Evolutionary conservation across 1,140 invertebrate genomes (phyloP).

Genomic region (Trichomalopsis sarcophagae): DNA sequence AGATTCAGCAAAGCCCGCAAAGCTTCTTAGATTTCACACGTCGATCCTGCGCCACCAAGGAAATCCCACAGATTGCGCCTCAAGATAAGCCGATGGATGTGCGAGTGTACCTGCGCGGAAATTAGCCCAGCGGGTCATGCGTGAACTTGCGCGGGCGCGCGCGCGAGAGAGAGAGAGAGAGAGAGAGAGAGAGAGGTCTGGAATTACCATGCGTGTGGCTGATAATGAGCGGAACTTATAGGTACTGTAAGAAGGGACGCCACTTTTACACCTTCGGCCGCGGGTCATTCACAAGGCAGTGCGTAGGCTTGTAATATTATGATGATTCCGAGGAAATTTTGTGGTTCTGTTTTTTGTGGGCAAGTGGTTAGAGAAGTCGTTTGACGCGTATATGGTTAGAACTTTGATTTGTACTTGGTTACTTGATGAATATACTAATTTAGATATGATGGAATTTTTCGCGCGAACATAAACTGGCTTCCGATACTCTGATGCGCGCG

Average conservation of each 20-base stretch:
- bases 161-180: no score
- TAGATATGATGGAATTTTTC: no score
- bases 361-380: no score
- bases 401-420: no score
- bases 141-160: constrained; percentile 32
- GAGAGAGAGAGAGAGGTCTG: background rate
- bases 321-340: background rate
- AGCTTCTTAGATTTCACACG: constrained; percentile 63
- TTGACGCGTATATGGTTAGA: no score
- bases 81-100: constrained; percentile 52
- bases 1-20: constrained; percentile 26
- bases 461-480: no score
- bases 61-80: constrained; percentile 49
- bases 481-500: no score
- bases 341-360: no score
- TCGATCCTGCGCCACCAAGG: constrained; percentile 57
- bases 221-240: background rate
- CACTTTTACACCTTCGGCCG: background rate
- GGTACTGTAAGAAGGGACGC: no score
- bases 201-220: background rate
- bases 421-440: no score
- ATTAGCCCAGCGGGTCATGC: constrained; percentile 58
- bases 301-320: background rate
- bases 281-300: background rate
- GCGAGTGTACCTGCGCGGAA: constrained; percentile 17